phyloP scores from a whole-genome alignment of 2,113 vertebrate genomes.

The Grammomys dolichurus region DNA sequence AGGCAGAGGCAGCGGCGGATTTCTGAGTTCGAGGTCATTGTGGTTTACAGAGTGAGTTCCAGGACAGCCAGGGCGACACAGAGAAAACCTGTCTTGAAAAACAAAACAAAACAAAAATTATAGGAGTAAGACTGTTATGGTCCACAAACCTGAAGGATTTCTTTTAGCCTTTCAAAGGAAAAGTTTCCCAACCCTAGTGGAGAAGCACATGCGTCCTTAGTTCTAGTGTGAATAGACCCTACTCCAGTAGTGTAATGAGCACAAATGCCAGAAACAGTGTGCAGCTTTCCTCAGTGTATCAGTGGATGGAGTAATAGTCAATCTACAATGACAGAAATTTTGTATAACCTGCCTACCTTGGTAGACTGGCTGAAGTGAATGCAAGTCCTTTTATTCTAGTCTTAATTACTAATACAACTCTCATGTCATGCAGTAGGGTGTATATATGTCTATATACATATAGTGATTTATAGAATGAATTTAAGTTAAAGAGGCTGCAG shows the following conservation, averaged over 20 bases:
- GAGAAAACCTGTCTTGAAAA: too few species aligned
- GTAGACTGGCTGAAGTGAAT: not conserved
- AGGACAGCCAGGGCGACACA: too few species aligned
- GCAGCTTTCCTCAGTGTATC: not conserved
- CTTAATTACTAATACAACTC: not conserved
- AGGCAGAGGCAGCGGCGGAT: too few species aligned
- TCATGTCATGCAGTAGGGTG: not conserved
- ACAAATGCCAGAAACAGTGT: not conserved
- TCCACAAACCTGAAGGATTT: slow-evolving; percentile 18
- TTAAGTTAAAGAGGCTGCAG: not conserved
- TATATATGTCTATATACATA: not conserved
- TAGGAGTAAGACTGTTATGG: not conserved
- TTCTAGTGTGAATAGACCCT: slow-evolving; percentile 25
- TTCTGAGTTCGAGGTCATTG: too few species aligned
- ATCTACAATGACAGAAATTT: not conserved
- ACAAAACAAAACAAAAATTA: too few species aligned
- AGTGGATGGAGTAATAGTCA: not conserved
- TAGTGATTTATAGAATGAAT: not conserved
- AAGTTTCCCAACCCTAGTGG: not conserved
- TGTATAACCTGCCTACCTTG: not conserved
- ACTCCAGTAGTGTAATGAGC: not conserved
- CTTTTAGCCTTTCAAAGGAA: not conserved
- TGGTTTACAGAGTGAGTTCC: too few species aligned
- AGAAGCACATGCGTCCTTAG: slow-evolving; percentile 4
- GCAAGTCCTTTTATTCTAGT: not conserved